A percentile compares a stretch with the other conserved stretches of the same genome.
Conservation (phyloP, 2,888 invertebrate genomes). For the Acrobasis suavella region DNA sequence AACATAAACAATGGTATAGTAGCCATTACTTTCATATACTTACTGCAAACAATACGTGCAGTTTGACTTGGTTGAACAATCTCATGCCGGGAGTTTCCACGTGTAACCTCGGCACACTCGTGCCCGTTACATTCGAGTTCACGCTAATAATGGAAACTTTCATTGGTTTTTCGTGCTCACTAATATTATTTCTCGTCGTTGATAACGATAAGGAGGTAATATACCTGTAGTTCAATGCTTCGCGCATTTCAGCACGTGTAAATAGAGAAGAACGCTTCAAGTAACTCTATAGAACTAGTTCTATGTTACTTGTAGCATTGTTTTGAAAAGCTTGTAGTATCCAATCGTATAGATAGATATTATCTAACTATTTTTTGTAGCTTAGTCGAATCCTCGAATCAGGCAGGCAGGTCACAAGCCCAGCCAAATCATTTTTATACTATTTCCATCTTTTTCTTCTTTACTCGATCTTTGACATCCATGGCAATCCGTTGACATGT, state of each 20-base stretch:
- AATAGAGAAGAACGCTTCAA: constrained; percentile 43
- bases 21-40: constrained; percentile 10
- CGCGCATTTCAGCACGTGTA: constrained; percentile 52
- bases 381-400: too few relatives aligned
- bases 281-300: constrained; percentile 31
- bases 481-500: too few relatives aligned
- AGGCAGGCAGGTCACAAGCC: too few relatives aligned
- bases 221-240: constrained; percentile 39
- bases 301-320: too few relatives aligned
- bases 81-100: constrained; percentile 46
- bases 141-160: constrained; percentile 64
- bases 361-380: too few relatives aligned
- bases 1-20: constrained; percentile 15
- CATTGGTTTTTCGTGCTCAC: constrained; percentile 65
- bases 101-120: constrained; percentile 45
- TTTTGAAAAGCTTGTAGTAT: too few relatives aligned
- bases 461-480: too few relatives aligned
- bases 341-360: too few relatives aligned
- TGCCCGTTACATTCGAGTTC: constrained; percentile 55
- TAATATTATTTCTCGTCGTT: constrained; percentile 58
- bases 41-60: constrained; percentile 21
- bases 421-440: too few relatives aligned
- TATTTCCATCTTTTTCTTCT: too few relatives aligned
- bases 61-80: constrained; percentile 40
- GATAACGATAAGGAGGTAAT: constrained; percentile 68